phyloP scores from a whole-genome alignment of 2,797 vertebrate genomes.

The Coregonus sp. region DNA sequence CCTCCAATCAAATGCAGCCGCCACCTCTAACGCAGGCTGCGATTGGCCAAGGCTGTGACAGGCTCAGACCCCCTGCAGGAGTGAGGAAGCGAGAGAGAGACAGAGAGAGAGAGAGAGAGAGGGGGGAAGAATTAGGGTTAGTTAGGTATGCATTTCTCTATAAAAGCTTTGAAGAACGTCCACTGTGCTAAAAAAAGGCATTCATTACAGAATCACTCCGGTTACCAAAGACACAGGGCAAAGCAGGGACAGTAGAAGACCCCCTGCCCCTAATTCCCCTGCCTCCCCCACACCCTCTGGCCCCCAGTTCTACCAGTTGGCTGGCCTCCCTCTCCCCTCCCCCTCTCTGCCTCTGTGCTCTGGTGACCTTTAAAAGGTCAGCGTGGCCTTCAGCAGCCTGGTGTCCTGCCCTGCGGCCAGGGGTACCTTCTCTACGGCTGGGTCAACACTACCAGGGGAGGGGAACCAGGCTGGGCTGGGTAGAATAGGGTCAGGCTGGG shows the following conservation, averaged over 20 bases:
- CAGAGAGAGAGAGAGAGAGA: not conserved
- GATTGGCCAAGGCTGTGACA: constrained; percentile 68
- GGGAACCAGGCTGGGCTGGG: not conserved
- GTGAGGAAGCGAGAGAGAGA: constrained; percentile 12
- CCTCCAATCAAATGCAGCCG: constrained; percentile 61
- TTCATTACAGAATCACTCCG: too few relatives aligned
- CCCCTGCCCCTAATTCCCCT: not conserved
- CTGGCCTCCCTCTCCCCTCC: not conserved
- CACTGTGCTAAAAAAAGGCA: too few relatives aligned
- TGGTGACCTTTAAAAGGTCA: constrained; percentile 85
- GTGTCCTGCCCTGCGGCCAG: constrained; percentile 76
- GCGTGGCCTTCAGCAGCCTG: constrained; percentile 74
- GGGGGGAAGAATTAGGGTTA: not conserved
- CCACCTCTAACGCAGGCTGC: constrained; percentile 72
- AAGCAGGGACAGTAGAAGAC: too few relatives aligned
- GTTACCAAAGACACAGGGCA: too few relatives aligned
- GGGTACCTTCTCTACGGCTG: constrained; percentile 67
- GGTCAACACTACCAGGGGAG: not conserved
- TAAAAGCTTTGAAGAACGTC: too few relatives aligned
- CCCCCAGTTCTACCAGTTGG: constrained; percentile 40
- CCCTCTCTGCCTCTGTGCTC: constrained; percentile 8
- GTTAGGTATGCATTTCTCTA: too few relatives aligned
- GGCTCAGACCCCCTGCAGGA: constrained; percentile 64
- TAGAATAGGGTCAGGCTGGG: not conserved
- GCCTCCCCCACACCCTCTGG: not conserved